Conservation (phyloP, 2,888 invertebrate genomes). For the Lamproptera curius region DNA sequence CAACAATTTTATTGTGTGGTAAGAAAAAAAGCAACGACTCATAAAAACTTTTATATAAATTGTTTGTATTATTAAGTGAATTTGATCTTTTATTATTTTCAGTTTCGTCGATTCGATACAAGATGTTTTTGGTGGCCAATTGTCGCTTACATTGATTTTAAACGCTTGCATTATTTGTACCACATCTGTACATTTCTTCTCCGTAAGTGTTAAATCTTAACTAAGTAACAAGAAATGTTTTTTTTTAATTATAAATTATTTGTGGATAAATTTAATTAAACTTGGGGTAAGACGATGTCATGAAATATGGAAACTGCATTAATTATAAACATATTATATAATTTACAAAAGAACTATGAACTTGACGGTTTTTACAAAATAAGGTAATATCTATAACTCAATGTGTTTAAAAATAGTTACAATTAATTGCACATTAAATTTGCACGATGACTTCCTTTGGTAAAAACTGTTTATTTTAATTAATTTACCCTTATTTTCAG, state of each 20-base stretch:
- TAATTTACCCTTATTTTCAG: conserved; percentile 30
- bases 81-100: not conserved
- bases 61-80: too few relatives aligned
- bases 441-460: not conserved
- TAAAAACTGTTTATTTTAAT: not conserved
- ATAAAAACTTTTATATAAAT: too few relatives aligned
- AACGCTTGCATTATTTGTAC: conserved; percentile 9
- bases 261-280: too few relatives aligned
- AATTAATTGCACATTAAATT: not conserved
- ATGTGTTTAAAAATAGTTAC: not conserved
- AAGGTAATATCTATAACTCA: not conserved
- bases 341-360: not conserved
- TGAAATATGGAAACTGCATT: too few relatives aligned
- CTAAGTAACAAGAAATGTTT: not conserved
- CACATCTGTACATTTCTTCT: conserved; percentile 9
- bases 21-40: too few relatives aligned
- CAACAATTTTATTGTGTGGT: conserved; percentile 7
- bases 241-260: too few relatives aligned
- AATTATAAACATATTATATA: not conserved
- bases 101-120: conserved; percentile 5
- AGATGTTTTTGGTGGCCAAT: conserved; percentile 1
- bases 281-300: too few relatives aligned
- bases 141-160: conserved; percentile 9
- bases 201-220: conserved; percentile 1
- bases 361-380: not conserved